phyloP scores from a whole-genome alignment of 2,113 vertebrate species.

The Cyanistes caeruleus region DNA sequence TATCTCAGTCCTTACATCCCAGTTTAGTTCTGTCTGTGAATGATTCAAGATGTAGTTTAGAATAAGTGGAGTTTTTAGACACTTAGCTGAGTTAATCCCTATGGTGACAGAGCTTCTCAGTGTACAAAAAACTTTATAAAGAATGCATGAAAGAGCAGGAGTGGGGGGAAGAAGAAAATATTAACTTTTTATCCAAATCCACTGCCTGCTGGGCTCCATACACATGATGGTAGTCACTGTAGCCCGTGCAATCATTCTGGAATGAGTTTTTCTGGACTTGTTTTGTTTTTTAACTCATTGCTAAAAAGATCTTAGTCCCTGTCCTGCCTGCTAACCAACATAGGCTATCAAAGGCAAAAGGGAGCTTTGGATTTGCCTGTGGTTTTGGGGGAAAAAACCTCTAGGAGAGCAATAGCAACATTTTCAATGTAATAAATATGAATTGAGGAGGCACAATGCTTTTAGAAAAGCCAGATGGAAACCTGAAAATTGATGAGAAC shows the following conservation, averaged over 20 bases:
- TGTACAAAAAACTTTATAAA: background rate
- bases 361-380: background rate
- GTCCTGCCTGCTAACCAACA: background rate
- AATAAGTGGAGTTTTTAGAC: background rate
- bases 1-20: background rate
- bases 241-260: background rate
- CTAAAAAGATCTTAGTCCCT: background rate
- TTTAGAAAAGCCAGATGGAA: background rate
- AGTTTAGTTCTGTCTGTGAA: background rate
- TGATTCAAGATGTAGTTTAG: background rate
- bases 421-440: background rate
- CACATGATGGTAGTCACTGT: background rate
- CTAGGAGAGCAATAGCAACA: background rate
- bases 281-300: background rate
- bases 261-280: background rate
- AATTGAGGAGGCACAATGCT: background rate
- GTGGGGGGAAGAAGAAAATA: accelerated
- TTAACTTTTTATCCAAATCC: background rate
- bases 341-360: background rate
- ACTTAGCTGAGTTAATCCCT: background rate
- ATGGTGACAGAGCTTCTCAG: background rate
- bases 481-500: background rate
- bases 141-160: background rate
- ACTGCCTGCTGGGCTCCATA: background rate
- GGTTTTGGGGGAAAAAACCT: background rate